Conservation (phyloP, 2,113 vertebrate species). For the Ammodytes marinus region DNA sequence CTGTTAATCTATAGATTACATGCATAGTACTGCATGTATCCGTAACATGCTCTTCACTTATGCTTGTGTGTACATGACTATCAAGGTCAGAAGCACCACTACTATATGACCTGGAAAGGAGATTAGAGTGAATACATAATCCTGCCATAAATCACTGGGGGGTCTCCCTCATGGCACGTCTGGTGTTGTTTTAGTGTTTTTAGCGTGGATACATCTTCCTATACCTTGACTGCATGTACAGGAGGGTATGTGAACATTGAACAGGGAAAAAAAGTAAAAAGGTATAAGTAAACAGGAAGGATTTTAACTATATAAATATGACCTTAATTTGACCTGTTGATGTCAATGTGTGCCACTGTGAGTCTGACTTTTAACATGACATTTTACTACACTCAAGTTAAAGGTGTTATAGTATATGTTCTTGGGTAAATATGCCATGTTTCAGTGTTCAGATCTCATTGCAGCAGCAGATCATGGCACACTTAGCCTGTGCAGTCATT, state of each 20-base stretch:
- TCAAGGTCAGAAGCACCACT: constrained; percentile 18
- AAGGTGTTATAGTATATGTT: not conserved
- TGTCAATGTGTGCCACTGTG: not conserved
- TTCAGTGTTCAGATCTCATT: constrained; percentile 39
- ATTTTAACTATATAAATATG: not conserved
- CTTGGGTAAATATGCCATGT: constrained; percentile 20
- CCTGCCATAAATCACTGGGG: constrained; percentile 45
- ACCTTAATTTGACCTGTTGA: not conserved
- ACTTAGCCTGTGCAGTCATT: constrained; percentile 28
- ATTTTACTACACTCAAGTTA: not conserved
- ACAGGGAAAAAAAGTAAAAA: not conserved
- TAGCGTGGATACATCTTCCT: constrained; percentile 15
- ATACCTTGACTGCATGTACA: not conserved
- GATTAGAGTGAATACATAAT: constrained; percentile 64
- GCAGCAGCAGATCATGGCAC: constrained; percentile 16
- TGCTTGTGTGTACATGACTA: not conserved
- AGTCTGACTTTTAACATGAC: not conserved
- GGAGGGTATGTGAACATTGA: not conserved
- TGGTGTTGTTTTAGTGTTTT: constrained; percentile 22
- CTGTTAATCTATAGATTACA: not conserved
- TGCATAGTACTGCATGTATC: not conserved
- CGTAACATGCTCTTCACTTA: not conserved
- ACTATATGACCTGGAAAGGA: constrained; percentile 60
- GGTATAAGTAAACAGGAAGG: not conserved
- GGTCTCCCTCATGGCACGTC: constrained; percentile 14